phyloP scores from a whole-genome alignment of 2,113 vertebrate genomes.

The Calidris pygmaea region DNA sequence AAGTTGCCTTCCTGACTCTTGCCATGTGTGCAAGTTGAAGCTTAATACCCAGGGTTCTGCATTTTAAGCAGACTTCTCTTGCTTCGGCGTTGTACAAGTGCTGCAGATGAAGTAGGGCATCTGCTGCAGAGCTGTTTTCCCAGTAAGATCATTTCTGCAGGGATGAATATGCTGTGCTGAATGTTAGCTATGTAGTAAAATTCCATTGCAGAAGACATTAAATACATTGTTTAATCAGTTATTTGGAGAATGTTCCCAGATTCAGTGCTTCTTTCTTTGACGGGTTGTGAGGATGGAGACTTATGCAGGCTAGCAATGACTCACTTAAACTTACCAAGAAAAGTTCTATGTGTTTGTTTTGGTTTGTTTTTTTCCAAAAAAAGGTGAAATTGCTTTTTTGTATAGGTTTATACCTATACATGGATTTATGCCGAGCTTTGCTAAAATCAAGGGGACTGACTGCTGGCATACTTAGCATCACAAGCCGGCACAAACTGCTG shows the following conservation, averaged over 20 bases:
- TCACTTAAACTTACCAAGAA: background rate
- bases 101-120: background rate
- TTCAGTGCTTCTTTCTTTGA: slow-evolving; percentile 7
- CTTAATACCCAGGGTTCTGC: background rate
- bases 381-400: background rate
- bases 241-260: slow-evolving; percentile 60
- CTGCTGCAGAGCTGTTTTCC: background rate
- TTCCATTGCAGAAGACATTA: slow-evolving; percentile 51
- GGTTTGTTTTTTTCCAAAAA: no score
- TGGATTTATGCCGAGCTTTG: background rate
- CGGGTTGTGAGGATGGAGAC: background rate
- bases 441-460: background rate
- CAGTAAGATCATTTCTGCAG: background rate
- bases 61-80: background rate
- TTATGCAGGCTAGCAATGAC: background rate
- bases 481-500: background rate
- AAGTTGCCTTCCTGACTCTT: background rate
- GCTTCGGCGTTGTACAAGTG: background rate
- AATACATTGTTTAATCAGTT: slow-evolving; percentile 61
- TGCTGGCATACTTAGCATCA: background rate
- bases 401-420: background rate
- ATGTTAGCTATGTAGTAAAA: slow-evolving; percentile 48
- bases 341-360: background rate
- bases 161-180: slow-evolving; percentile 3
- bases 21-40: background rate